These are phyloP conservation scores for Ochropleura plecta DNA, from an alignment of 2,888 invertebrate species.

Conservation along the genomic window DNA sequence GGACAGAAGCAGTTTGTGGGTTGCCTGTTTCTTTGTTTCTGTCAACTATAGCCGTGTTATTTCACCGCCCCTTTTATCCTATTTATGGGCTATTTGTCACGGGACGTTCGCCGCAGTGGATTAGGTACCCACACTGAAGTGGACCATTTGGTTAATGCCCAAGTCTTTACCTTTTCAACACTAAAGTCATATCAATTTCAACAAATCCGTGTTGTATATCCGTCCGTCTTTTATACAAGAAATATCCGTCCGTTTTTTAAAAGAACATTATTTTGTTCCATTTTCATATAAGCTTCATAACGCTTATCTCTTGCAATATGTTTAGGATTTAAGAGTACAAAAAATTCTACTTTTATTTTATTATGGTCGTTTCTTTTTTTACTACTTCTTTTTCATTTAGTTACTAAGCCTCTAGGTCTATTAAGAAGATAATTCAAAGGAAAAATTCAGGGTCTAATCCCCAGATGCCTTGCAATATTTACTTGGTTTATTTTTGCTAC, in stretches of 20 bases:
- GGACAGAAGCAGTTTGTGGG: constrained; percentile 66
- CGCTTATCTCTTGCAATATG: constrained; percentile 30
- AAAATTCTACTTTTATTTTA: constrained; percentile 24
- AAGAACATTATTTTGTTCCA: constrained; percentile 30
- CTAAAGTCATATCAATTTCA: constrained; percentile 43
- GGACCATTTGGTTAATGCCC: constrained; percentile 68
- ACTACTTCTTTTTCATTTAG: constrained; percentile 13
- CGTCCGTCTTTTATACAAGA: no score
- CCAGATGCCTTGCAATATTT: constrained; percentile 39
- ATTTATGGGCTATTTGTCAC: constrained; percentile 79
- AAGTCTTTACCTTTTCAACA: constrained; percentile 51
- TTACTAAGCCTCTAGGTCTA: constrained; percentile 20
- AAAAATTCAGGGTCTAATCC: constrained; percentile 35
- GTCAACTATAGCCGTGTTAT: constrained; percentile 73
- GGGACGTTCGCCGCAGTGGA: constrained; percentile 68
- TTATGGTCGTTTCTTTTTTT: constrained; percentile 8
- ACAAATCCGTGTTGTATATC: constrained; percentile 39
- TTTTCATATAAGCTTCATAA: constrained; percentile 43
- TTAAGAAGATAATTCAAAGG: constrained; percentile 33
- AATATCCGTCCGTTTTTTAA: no score
- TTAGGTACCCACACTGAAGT: constrained; percentile 65
- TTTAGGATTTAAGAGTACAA: constrained; percentile 14
- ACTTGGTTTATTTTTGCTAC: constrained; percentile 38
- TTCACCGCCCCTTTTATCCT: constrained; percentile 70
- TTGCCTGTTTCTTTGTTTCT: constrained; percentile 76